These are phyloP conservation scores for Dromiciops gliroides DNA, from an alignment of 2,113 vertebrate species.

Conservation along the genomic window DNA sequence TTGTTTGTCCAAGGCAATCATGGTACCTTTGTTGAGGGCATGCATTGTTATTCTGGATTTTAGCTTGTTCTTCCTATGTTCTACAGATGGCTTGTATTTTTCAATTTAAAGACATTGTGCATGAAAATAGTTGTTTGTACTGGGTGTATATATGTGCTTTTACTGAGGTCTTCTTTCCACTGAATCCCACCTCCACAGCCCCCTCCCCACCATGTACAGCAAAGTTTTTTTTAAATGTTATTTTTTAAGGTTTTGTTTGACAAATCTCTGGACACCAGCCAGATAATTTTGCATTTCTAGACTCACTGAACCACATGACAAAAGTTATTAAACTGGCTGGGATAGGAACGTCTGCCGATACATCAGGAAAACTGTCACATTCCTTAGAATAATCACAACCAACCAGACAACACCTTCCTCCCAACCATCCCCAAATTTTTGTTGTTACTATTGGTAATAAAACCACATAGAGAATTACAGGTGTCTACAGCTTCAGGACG, in stretches of 20 bases:
- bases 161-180: background rate
- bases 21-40: slow-evolving; percentile 7
- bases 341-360: slow-evolving; percentile 74
- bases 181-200: slow-evolving; percentile 8
- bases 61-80: slow-evolving; percentile 60
- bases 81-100: slow-evolving; percentile 58
- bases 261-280: slow-evolving; percentile 78
- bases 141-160: background rate
- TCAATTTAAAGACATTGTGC: slow-evolving; percentile 53
- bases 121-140: slow-evolving; percentile 37
- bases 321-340: slow-evolving; percentile 84
- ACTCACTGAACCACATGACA: slow-evolving; percentile 83
- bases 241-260: slow-evolving; percentile 74
- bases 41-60: slow-evolving; percentile 63
- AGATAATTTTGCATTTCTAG: slow-evolving; percentile 77
- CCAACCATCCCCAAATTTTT: slow-evolving; percentile 49
- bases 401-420: slow-evolving; percentile 49
- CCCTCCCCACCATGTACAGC: slow-evolving; percentile 40
- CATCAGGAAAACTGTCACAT: slow-evolving; percentile 66
- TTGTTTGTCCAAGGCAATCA: slow-evolving; percentile 56
- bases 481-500: slow-evolving; percentile 42
- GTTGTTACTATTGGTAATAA: slow-evolving; percentile 77
- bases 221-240: slow-evolving; percentile 64
- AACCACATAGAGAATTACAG: slow-evolving; percentile 64
- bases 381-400: slow-evolving; percentile 76